Evolutionary conservation across 2,113 vertebrate species (phyloP).

Genomic region (Erpornis zantholeuca): DNA sequence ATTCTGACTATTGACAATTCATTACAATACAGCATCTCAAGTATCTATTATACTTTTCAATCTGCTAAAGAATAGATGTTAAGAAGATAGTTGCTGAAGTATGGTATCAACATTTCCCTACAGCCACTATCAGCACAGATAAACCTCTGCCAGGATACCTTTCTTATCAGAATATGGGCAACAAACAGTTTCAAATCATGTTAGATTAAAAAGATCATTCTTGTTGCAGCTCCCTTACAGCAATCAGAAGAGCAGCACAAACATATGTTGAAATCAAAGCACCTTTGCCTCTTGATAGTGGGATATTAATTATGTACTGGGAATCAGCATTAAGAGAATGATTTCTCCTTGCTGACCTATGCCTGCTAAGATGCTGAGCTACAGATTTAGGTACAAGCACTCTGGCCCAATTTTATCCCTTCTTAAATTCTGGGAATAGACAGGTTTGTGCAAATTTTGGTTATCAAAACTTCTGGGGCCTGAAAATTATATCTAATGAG

Average conservation of each 20-base stretch:
- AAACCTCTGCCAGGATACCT: constrained; percentile 44
- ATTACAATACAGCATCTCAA: not conserved
- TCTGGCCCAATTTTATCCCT: not conserved
- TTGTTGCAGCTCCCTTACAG: constrained; percentile 4
- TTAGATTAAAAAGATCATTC: constrained; percentile 27
- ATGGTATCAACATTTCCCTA: constrained; percentile 47
- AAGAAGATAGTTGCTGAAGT: constrained; percentile 31
- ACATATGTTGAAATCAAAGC: not conserved
- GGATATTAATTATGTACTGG: not conserved
- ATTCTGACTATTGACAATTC: not conserved
- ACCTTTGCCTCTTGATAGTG: not conserved
- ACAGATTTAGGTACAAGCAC: not conserved
- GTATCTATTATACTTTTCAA: constrained; percentile 13
- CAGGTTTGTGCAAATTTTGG: not conserved
- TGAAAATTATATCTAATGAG: not conserved
- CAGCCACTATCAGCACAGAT: constrained; percentile 55
- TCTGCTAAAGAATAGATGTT: constrained; percentile 22
- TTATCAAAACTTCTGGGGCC: not conserved
- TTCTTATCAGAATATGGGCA: constrained; percentile 52
- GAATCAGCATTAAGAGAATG: not conserved
- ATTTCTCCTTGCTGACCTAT: not conserved
- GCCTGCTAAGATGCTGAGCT: not conserved
- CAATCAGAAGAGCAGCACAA: not conserved
- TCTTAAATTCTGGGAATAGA: not conserved
- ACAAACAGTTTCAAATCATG: constrained; percentile 41